Evolutionary conservation across 92 coral and sea anemone genomes (phyloP).

Genomic region (Phymanthus crucifer): DNA sequence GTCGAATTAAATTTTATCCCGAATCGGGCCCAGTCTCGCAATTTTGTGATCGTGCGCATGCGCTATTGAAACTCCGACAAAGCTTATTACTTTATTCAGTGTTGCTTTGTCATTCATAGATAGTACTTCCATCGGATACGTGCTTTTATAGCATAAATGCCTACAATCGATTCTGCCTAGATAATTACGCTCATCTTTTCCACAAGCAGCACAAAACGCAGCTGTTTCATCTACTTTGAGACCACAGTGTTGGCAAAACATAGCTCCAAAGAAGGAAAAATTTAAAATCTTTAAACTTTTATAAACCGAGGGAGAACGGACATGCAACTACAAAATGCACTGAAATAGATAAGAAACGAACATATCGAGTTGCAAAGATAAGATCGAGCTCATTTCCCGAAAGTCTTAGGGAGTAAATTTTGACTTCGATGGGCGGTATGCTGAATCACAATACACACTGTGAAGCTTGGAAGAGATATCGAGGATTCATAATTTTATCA

Average conservation of each 20-base stretch:
- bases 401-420: not conserved
- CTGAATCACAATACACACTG: not conserved
- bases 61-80: too few species aligned
- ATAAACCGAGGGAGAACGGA: not conserved
- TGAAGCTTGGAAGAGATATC: not conserved
- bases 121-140: too few species aligned
- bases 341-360: not conserved
- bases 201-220: not conserved
- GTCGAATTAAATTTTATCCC: too few species aligned
- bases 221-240: constrained; percentile 10
- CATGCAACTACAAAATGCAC: constrained; percentile 6
- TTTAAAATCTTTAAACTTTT: constrained; percentile 12
- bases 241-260: constrained; percentile 14
- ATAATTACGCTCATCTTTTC: not conserved
- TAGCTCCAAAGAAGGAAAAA: constrained; percentile 11
- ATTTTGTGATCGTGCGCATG: too few species aligned
- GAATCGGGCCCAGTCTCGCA: too few species aligned
- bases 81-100: too few species aligned
- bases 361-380: constrained; percentile 13
- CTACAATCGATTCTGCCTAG: too few species aligned
- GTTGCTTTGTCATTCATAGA: too few species aligned
- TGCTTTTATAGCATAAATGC: too few species aligned
- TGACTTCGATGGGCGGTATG: not conserved
- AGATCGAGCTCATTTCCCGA: constrained; percentile 12
- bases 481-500: too few species aligned